Conservation (phyloP, 2,797 vertebrate genomes). For the Sebastes steindachneri region DNA sequence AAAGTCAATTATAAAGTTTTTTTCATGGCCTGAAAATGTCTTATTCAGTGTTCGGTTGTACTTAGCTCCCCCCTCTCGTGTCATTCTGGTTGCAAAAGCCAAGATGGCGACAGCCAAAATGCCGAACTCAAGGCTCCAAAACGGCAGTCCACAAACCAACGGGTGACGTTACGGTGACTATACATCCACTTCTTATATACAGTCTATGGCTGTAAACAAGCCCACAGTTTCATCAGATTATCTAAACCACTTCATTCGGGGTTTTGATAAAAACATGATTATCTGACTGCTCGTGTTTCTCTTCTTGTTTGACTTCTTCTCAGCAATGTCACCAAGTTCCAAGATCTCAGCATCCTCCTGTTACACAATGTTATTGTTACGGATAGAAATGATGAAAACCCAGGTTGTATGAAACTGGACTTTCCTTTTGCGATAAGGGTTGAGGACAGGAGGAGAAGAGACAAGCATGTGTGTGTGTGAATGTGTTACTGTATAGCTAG, state of each 20-base stretch:
- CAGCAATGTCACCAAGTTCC: not conserved
- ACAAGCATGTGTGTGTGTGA: slow-evolving; percentile 28
- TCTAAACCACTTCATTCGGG: not conserved
- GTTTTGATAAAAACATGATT: not conserved
- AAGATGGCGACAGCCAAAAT: too few species aligned
- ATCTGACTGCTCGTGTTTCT: not conserved
- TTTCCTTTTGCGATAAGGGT: not conserved
- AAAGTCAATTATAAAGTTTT: too few species aligned
- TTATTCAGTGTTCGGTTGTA: too few species aligned
- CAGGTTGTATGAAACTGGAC: not conserved
- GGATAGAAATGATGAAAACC: not conserved
- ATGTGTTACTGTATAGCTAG: slow-evolving; percentile 64
- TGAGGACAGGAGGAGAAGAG: slow-evolving; percentile 1
- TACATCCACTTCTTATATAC: too few species aligned
- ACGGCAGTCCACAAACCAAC: too few species aligned
- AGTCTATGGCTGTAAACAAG: too few species aligned
- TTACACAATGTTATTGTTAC: not conserved
- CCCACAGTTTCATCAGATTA: too few species aligned
- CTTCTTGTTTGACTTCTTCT: not conserved
- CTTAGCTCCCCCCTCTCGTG: too few species aligned
- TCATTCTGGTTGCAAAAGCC: too few species aligned
- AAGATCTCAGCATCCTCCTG: not conserved
- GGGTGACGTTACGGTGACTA: too few species aligned
- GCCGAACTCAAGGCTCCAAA: too few species aligned
- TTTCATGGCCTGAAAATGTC: too few species aligned